Evolutionary conservation across 2,888 invertebrate genomes (phyloP).

Genomic region (Himalopsyche tibetana): DNA sequence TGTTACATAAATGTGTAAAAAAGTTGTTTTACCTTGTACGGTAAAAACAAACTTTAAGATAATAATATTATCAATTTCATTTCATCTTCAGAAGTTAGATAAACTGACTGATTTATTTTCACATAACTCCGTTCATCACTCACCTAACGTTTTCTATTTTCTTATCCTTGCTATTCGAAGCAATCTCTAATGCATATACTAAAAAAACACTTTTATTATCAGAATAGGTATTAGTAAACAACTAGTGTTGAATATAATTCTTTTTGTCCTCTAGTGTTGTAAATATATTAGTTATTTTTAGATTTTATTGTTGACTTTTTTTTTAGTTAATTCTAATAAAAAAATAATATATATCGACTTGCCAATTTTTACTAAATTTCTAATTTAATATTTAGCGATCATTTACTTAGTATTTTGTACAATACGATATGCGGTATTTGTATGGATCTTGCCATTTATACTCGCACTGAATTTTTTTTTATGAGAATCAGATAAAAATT

Average conservation of each 20-base stretch:
- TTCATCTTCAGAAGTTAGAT: neutral
- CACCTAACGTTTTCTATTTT: neutral
- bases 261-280: neutral
- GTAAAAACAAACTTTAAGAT: no score
- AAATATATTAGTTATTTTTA: neutral
- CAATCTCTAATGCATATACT: neutral
- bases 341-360: neutral
- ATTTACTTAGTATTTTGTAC: neutral
- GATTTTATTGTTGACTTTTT: neutral
- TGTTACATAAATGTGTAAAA: no score
- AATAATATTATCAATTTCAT: no score
- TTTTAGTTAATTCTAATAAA: neutral
- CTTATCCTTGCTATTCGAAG: neutral
- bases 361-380: slow-evolving; percentile 13
- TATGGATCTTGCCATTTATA: slow-evolving; percentile 1
- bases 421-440: neutral
- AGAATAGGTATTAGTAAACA: neutral
- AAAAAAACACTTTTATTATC: neutral
- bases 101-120: neutral
- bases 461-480: no score
- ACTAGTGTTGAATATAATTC: slow-evolving; percentile 2
- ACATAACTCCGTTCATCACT: neutral
- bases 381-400: neutral
- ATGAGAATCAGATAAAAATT: no score
- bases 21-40: no score